These are phyloP conservation scores for Microctonus aethiopoides DNA, from an alignment of 2,888 invertebrate genomes.

Conservation along the genomic window DNA sequence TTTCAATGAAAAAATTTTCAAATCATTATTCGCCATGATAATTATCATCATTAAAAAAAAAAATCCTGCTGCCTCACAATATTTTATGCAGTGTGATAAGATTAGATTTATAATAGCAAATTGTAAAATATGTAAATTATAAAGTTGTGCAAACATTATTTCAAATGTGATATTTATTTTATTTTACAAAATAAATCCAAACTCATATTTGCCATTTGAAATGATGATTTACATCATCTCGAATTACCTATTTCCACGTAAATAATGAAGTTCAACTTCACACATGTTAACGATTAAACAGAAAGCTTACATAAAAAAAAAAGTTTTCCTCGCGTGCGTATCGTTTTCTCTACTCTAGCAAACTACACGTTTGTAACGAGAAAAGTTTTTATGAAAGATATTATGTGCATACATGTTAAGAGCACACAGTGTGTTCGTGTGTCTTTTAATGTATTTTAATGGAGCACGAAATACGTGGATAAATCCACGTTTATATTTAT, in stretches of 20 bases:
- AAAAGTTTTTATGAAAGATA: slow-evolving; percentile 6
- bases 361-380: slow-evolving; percentile 19
- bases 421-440: background rate
- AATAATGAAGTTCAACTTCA: background rate
- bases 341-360: background rate
- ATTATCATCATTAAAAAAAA: no score
- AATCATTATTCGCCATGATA: no score
- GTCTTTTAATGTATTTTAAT: no score
- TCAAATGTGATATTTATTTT: background rate
- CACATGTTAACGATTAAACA: background rate
- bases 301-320: background rate
- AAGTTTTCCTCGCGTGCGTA: background rate
- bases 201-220: background rate
- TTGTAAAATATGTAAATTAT: background rate
- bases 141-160: background rate
- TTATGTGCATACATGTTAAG: background rate
- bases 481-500: background rate
- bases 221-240: background rate
- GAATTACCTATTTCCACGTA: background rate
- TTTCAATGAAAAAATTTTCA: no score
- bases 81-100: no score
- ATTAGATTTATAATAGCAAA: background rate
- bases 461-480: background rate
- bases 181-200: background rate
- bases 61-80: no score